Percentiles rank a stretch among this genome's conserved stretches.
Conservation (phyloP, 2,113 vertebrate species). For the Buteo buteo region DNA sequence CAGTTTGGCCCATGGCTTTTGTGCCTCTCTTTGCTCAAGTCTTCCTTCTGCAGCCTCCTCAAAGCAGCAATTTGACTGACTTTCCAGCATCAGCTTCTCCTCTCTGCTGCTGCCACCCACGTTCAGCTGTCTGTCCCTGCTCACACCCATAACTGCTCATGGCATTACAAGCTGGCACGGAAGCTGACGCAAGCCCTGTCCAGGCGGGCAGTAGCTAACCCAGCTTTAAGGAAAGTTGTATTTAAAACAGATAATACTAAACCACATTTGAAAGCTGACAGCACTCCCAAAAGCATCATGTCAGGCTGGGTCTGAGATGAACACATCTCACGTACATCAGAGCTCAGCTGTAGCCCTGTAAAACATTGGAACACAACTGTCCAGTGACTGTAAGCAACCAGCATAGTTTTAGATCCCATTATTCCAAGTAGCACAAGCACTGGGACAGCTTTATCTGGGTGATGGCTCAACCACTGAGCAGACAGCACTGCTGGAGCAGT, state of each 20-base stretch:
- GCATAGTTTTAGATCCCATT: neutral
- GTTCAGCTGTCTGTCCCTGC: neutral
- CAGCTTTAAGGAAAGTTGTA: neutral
- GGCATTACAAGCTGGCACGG: neutral
- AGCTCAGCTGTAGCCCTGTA: neutral
- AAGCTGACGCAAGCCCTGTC: neutral
- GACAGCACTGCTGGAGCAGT: neutral
- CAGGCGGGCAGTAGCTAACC: neutral
- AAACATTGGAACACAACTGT: no score
- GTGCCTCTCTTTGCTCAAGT: neutral
- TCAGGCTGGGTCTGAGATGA: neutral
- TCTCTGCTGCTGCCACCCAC: neutral
- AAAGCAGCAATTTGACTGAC: neutral
- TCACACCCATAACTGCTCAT: neutral
- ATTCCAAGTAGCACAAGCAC: no score
- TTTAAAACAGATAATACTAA: neutral
- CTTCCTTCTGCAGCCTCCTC: neutral
- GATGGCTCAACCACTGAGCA: neutral
- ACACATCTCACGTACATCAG: no score
- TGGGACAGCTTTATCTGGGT: neutral
- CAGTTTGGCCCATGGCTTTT: neutral
- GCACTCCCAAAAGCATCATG: neutral
- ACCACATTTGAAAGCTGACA: neutral
- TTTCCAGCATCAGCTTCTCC: neutral
- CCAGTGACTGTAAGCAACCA: neutral